Percentiles rank a stretch among this genome's conserved stretches.
phyloP scores from a whole-genome alignment of 2,797 vertebrate genomes.

The Rhynchonycteris naso region DNA sequence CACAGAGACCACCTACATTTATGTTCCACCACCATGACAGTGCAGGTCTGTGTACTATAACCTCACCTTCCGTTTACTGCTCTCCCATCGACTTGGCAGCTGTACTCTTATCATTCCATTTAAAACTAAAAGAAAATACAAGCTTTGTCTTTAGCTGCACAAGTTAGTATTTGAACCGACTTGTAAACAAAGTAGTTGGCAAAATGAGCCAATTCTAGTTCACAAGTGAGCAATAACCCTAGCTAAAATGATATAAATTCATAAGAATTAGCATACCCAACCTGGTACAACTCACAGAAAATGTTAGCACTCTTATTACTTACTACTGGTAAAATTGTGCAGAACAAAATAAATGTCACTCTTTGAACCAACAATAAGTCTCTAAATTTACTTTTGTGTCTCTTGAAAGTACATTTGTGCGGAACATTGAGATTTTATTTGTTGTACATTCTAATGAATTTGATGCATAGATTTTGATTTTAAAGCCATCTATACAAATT shows the following conservation, averaged over 20 bases:
- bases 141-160: background rate
- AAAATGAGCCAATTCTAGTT: conserved; percentile 42
- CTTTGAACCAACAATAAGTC: conserved; percentile 67
- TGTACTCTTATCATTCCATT: background rate
- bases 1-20: background rate
- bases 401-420: conserved; percentile 58
- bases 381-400: conserved; percentile 61
- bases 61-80: background rate
- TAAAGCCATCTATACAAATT: conserved; percentile 36
- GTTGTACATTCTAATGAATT: conserved; percentile 59
- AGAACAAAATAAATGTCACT: conserved; percentile 76
- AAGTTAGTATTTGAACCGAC: conserved; percentile 21
- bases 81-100: background rate
- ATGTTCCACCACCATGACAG: background rate
- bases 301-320: conserved; percentile 56
- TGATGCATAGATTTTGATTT: conserved; percentile 63
- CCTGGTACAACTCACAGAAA: conserved; percentile 71
- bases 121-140: conserved; percentile 48
- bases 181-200: conserved; percentile 1
- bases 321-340: conserved; percentile 67
- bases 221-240: conserved; percentile 61
- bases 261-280: conserved; percentile 60
- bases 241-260: conserved; percentile 60
- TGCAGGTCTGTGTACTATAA: background rate
- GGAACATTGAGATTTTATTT: conserved; percentile 73